Evolutionary conservation across 2,888 invertebrate genomes (phyloP).

Genomic region (Lypha dubia): DNA sequence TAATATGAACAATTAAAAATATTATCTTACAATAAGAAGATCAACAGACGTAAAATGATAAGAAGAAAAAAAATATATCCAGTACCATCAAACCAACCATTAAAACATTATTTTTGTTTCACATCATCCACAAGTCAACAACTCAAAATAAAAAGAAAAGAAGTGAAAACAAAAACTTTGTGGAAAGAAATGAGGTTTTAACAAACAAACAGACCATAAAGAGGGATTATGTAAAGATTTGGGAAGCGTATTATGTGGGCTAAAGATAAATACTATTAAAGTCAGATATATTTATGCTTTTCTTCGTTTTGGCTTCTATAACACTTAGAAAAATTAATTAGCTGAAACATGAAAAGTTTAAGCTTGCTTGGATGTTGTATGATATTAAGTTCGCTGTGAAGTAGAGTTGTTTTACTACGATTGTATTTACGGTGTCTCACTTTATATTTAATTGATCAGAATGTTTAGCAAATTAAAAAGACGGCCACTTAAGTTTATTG

Average conservation of each 20-base stretch:
- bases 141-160: conserved; percentile 6
- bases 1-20: conserved; percentile 62
- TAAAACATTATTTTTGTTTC: conserved; percentile 57
- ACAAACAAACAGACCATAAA: conserved; percentile 64
- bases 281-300: conserved; percentile 6
- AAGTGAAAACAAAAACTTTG: conserved; percentile 24
- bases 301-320: not conserved
- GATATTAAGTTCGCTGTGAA: too few relatives aligned
- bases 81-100: conserved; percentile 47
- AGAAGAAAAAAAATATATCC: conserved; percentile 16
- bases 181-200: conserved; percentile 48
- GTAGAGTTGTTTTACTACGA: too few relatives aligned
- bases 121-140: conserved; percentile 61
- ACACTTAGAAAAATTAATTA: conserved; percentile 26
- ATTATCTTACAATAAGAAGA: conserved; percentile 34
- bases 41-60: conserved; percentile 20
- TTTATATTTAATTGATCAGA: too few relatives aligned
- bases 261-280: conserved; percentile 51
- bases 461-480: too few relatives aligned
- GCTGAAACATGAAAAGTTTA: not conserved
- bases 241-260: conserved; percentile 52
- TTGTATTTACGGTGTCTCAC: too few relatives aligned
- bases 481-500: too few relatives aligned
- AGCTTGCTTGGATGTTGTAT: too few relatives aligned
- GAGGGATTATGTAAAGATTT: conserved; percentile 60